These are phyloP conservation scores for Sebastes iracundus DNA, from an alignment of 2,797 vertebrate species.

Conservation along the genomic window DNA sequence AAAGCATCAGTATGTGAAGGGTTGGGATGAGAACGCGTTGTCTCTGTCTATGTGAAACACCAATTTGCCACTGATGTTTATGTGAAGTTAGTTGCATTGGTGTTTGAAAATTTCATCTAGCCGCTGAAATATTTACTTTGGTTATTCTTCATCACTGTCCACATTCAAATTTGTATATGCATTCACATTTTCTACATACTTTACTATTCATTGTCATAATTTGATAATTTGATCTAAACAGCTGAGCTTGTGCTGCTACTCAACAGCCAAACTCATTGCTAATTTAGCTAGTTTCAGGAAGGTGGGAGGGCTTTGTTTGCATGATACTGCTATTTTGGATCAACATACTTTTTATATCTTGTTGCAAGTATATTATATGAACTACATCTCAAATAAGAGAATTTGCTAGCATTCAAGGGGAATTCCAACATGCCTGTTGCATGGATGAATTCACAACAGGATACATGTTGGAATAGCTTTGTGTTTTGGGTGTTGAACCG, in stretches of 20 bases:
- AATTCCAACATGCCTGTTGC: not conserved
- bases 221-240: too few species aligned
- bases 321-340: not conserved
- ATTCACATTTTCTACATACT: too few species aligned
- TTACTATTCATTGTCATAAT: too few species aligned
- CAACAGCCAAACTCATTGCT: not conserved
- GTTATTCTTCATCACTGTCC: not conserved
- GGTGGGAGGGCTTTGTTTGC: not conserved
- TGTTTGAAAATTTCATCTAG: too few species aligned
- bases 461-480: not conserved
- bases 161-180: too few species aligned
- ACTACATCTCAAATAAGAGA: not conserved
- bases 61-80: not conserved
- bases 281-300: not conserved
- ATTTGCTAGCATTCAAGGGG: not conserved
- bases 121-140: not conserved
- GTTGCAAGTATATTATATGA: not conserved
- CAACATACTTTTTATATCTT: not conserved
- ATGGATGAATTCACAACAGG: not conserved
- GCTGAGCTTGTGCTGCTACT: too few species aligned
- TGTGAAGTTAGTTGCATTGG: too few species aligned
- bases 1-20: too few species aligned
- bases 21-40: too few species aligned
- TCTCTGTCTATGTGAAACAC: too few species aligned
- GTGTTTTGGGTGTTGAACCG: conserved; percentile 8